Conservation (phyloP, 1,140 invertebrate genomes). For the Sarcophaga peregrina region DNA sequence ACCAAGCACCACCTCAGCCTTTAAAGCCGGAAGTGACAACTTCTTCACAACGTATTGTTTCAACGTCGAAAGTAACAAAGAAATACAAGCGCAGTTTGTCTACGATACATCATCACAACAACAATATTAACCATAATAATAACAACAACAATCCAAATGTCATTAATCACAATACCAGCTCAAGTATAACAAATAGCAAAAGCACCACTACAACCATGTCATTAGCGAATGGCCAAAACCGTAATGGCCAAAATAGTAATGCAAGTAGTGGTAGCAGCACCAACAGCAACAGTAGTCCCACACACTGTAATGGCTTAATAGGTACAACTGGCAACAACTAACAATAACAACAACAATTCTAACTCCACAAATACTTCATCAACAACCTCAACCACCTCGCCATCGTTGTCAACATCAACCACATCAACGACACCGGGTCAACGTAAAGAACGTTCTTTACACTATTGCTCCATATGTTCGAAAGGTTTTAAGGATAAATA, state of each 20-base stretch:
- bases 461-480: conserved; percentile 91
- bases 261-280: conserved; percentile 57
- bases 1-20: conserved; percentile 59
- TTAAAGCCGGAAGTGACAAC: conserved; percentile 58
- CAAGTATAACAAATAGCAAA: neutral
- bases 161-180: conserved; percentile 54
- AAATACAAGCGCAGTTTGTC: conserved; percentile 68
- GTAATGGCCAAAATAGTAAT: conserved; percentile 64
- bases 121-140: conserved; percentile 51
- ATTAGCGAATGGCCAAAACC: conserved; percentile 53
- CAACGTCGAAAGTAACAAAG: conserved; percentile 64
- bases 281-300: conserved; percentile 66
- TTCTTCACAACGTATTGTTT: conserved; percentile 38
- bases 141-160: conserved; percentile 58
- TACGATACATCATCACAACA: conserved; percentile 43
- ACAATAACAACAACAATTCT: neutral
- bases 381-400: neutral
- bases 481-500: conserved; percentile 95
- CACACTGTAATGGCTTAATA: conserved; percentile 69
- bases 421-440: conserved; percentile 53
- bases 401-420: neutral
- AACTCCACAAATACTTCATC: neutral
- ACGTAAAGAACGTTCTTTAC: conserved; percentile 84
- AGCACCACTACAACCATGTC: conserved; percentile 56
- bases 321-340: neutral